phyloP scores from a whole-genome alignment of 1,140 invertebrate genomes.

The Caenorhabditis remanei region DNA sequence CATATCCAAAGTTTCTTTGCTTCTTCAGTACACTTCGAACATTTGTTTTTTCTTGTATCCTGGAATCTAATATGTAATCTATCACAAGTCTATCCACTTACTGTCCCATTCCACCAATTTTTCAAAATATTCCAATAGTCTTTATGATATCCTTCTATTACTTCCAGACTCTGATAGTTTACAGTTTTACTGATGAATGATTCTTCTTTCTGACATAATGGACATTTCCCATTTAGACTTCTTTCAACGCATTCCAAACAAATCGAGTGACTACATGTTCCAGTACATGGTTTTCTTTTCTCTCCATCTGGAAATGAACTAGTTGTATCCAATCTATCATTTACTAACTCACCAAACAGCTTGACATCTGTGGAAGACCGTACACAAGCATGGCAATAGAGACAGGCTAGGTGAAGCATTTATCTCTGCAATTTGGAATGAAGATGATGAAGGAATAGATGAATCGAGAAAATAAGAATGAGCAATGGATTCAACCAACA shows the following conservation, averaged over 20 bases:
- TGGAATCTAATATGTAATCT: not conserved
- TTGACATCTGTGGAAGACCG: not conserved
- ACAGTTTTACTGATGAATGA: not conserved
- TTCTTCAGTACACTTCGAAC: not conserved
- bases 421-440: not conserved
- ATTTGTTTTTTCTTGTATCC: not conserved
- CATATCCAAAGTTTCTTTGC: not conserved
- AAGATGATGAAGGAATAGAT: not conserved
- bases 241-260: not conserved
- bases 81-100: not conserved
- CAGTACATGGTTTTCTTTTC: not conserved
- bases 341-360: not conserved
- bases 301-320: not conserved
- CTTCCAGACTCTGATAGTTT: not conserved
- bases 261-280: not conserved
- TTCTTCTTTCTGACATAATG: not conserved
- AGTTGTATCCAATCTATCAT: not conserved
- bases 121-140: not conserved
- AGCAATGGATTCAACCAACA: no score
- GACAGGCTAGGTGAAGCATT: not conserved
- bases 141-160: not conserved
- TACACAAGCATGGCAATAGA: not conserved
- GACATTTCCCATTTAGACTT: not conserved
- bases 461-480: not conserved
- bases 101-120: not conserved